Percentiles rank a stretch among this genome's conserved stretches.
Evolutionary conservation across 2,113 vertebrate genomes (phyloP).

Genomic region (Epinephelus cyanopodus): DNA sequence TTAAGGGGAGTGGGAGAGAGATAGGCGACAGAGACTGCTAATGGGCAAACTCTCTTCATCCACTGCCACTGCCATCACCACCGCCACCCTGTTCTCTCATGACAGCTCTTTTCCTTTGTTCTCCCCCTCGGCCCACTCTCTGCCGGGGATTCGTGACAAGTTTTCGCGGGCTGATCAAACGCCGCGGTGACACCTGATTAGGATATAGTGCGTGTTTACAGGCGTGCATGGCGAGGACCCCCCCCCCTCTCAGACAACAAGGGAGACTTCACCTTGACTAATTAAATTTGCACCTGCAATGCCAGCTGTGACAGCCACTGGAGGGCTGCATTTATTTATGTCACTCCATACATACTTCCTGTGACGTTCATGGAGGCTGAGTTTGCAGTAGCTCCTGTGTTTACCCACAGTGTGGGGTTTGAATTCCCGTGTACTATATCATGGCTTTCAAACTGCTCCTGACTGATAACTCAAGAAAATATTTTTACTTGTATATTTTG

Average conservation of each 20-base stretch:
- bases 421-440: neutral
- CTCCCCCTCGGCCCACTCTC: conserved; percentile 89
- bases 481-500: conserved; percentile 2
- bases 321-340: conserved; percentile 84
- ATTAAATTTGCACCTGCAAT: conserved; percentile 97
- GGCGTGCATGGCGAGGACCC: conserved; percentile 88
- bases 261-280: conserved; percentile 92
- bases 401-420: conserved; percentile 51
- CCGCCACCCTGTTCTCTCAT: conserved; percentile 84
- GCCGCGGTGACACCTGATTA: conserved; percentile 94
- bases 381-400: conserved; percentile 62
- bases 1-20: conserved; percentile 61
- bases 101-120: conserved; percentile 94
- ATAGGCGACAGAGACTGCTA: conserved; percentile 83
- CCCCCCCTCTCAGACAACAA: conserved; percentile 84
- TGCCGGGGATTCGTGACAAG: conserved; percentile 95
- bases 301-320: conserved; percentile 90
- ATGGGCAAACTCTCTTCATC: conserved; percentile 91
- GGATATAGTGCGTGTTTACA: conserved; percentile 93
- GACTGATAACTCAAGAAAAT: neutral
- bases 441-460: conserved; percentile 4
- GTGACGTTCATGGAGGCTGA: conserved; percentile 76
- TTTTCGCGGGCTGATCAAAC: conserved; percentile 95
- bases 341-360: conserved; percentile 81
- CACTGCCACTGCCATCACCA: conserved; percentile 84